Evolutionary conservation across 2,113 vertebrate species (phyloP).

Genomic region (Casuarius casuarius): DNA sequence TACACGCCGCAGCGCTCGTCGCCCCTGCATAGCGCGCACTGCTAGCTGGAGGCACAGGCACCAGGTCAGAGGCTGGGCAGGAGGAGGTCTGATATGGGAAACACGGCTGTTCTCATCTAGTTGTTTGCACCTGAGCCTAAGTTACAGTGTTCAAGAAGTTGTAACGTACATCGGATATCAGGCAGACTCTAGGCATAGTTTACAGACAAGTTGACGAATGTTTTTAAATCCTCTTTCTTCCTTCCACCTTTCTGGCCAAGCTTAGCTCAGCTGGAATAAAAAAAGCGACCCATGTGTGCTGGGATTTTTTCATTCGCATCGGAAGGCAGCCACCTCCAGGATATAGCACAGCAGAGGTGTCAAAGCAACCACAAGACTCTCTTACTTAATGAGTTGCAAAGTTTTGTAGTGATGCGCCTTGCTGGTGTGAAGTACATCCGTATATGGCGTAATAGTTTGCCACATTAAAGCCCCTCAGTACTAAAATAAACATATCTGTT

Average conservation of each 20-base stretch:
- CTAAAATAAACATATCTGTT: neutral
- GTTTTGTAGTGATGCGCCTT: neutral
- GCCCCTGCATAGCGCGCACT: neutral
- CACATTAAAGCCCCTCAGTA: neutral
- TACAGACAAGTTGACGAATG: neutral
- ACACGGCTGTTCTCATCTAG: neutral
- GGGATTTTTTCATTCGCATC: neutral
- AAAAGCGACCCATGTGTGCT: neutral
- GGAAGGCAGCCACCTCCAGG: neutral
- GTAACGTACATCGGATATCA: neutral
- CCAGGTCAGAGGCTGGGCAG: neutral
- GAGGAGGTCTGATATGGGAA: neutral
- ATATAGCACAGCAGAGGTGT: neutral
- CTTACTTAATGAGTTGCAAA: neutral
- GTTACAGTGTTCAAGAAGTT: neutral
- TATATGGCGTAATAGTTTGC: neutral
- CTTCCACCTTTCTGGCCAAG: neutral
- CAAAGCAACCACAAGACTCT: neutral
- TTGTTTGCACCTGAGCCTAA: neutral
- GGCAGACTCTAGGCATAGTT: neutral
- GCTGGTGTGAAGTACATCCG: neutral
- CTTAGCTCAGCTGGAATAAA: neutral
- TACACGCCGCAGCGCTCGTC: neutral
- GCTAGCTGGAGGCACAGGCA: neutral
- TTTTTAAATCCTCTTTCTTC: neutral